Evolutionary conservation across 2,113 vertebrate genomes (phyloP), one percentile per base, ranked within the genome.

Genomic region (Podarcis muralis): DNA sequence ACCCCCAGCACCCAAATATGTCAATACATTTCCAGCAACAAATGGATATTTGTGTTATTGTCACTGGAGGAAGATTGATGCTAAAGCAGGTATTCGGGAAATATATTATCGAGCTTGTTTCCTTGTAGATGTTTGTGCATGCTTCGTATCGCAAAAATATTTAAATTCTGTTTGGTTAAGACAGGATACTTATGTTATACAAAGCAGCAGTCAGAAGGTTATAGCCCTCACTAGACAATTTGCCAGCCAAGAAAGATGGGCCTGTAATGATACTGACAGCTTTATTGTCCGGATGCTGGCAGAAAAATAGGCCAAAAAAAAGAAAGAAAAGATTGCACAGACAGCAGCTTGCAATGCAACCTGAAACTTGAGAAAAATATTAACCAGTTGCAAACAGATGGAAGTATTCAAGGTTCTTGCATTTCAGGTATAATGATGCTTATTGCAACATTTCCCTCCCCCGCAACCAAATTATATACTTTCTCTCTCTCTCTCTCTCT

Each of bases 221-320:
- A 95, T 93, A 91, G 94, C 92, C 95, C 92, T 91, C 92, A 92
- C 92, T 94, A 94, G 95, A 96, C 94, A 95, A 95, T 96, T 97
- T 95, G 92, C 96, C 93, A 96, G 94, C 95, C 95, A 96, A 96
- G 96, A 97, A 96, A 96, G 95, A 97, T 94, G 93, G 93, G 94
- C 95, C 87, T 62, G 78, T 75, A 89, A 92, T 93, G 89, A 91
- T 93, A 92, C 90, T 97, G 96, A 97, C 97, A 97, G 96, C 93
- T 97, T 97, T 96, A 97, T 97, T 96, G 95, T 96, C 93, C 88
- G 95, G 93, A 84, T 90, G 94, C 88, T 93, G 93, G 96, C 96
- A 96, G 96, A 96, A 97, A 96, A 97, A 96, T 89, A 96, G 95
- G 95, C 94, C 95, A 15, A 15, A 95, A 4, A 62, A 3, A 62